phyloP scores from a whole-genome alignment of 2,888 invertebrate genomes.

The Rhagonycha lutea region DNA sequence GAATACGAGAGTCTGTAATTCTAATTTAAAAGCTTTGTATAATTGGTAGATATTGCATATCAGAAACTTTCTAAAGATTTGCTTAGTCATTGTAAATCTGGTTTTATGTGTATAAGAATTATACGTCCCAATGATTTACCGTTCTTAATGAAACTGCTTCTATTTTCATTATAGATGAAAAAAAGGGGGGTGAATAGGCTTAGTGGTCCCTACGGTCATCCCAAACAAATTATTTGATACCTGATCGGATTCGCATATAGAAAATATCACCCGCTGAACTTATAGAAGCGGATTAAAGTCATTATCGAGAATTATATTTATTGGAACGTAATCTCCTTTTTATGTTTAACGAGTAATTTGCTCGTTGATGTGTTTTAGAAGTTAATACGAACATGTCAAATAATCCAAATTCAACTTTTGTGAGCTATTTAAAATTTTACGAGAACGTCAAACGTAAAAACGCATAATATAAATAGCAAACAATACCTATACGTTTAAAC shows the following conservation, averaged over 20 bases:
- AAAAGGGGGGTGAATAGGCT: conserved; percentile 21
- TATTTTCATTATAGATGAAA: conserved; percentile 32
- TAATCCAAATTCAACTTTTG: neutral
- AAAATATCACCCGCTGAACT: conserved; percentile 6
- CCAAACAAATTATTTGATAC: conserved; percentile 30
- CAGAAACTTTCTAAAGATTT: conserved; percentile 39
- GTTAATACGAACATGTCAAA: neutral
- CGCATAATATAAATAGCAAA: neutral
- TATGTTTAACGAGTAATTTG: neutral
- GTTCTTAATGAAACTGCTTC: conserved; percentile 39
- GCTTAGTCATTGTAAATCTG: conserved; percentile 40
- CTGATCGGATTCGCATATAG: conserved; percentile 24
- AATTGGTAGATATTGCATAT: conserved; percentile 42
- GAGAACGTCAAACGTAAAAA: neutral
- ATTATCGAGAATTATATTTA: neutral
- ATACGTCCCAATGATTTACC: conserved; percentile 36
- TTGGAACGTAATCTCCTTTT: neutral
- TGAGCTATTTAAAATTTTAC: neutral
- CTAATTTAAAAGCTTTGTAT: conserved; percentile 35
- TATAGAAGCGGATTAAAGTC: conserved; percentile 25
- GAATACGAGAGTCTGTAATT: conserved; percentile 8
- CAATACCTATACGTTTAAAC: neutral
- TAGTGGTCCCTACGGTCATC: conserved; percentile 27
- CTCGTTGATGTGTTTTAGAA: neutral
- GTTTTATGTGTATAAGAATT: conserved; percentile 27